phyloP scores from a whole-genome alignment of 2,113 vertebrate species.

The Arvicanthis niloticus region DNA sequence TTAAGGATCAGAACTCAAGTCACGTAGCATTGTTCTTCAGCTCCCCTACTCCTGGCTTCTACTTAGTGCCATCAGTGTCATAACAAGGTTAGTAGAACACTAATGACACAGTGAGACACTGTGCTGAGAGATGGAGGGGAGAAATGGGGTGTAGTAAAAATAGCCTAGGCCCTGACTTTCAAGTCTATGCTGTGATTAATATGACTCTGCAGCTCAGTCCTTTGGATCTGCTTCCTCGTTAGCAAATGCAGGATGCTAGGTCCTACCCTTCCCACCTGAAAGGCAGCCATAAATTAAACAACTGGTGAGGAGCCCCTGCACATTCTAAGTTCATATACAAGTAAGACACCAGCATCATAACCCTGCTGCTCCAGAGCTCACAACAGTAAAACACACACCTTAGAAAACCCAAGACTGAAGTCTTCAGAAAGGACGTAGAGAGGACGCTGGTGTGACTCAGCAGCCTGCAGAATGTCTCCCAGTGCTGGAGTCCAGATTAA shows the following conservation, averaged over 20 bases:
- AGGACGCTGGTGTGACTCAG: neutral
- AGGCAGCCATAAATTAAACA: neutral
- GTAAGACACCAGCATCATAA: neutral
- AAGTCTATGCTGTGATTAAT: neutral
- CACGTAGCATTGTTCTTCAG: neutral
- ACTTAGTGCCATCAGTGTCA: neutral
- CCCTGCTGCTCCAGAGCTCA: neutral
- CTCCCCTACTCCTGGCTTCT: conserved; percentile 15
- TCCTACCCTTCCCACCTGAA: neutral
- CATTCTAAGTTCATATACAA: neutral
- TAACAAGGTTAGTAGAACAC: neutral
- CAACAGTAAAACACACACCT: conserved; percentile 17
- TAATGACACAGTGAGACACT: neutral
- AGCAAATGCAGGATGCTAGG: conserved; percentile 20
- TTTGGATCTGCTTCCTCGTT: conserved; percentile 13
- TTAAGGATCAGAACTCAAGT: conserved; percentile 1
- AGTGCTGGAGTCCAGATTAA: neutral
- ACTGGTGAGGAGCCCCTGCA: neutral
- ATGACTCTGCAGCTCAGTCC: neutral
- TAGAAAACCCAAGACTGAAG: neutral
- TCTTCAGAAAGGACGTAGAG: neutral
- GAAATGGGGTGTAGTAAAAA: neutral
- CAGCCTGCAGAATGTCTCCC: neutral
- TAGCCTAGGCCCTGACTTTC: neutral
- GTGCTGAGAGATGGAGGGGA: neutral